These are phyloP conservation scores for Rhodophaea formosa DNA, from an alignment of 2,888 invertebrate species.

Conservation along the genomic window DNA sequence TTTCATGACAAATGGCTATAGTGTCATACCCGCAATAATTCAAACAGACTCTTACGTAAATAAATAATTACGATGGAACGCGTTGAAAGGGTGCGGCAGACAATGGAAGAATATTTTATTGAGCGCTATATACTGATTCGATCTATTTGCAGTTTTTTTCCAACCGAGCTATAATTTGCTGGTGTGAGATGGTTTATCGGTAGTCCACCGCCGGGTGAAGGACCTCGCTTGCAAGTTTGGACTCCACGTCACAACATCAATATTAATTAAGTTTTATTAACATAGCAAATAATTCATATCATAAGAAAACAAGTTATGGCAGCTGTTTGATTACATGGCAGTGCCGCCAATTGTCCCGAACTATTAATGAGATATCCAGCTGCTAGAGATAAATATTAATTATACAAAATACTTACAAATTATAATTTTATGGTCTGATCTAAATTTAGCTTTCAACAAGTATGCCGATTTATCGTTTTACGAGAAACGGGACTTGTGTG, in stretches of 20 bases:
- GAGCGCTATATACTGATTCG: neutral
- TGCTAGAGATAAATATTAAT: neutral
- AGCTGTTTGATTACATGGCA: neutral
- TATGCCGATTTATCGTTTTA: neutral
- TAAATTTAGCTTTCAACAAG: neutral
- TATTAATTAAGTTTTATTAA: neutral
- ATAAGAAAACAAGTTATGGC: neutral
- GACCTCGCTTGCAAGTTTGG: neutral
- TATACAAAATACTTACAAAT: neutral
- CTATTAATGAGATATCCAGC: neutral
- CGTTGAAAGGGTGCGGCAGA: neutral
- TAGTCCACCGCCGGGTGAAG: neutral
- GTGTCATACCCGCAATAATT: too few relatives aligned
- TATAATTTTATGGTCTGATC: neutral
- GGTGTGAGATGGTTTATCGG: neutral
- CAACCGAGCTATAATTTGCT: neutral
- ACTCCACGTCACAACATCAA: neutral
- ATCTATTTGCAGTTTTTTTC: neutral
- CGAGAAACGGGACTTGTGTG: slow-evolving; percentile 1
- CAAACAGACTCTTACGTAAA: too few relatives aligned
- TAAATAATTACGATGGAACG: neutral
- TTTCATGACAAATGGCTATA: too few relatives aligned
- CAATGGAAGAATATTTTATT: neutral
- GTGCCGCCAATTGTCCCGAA: neutral
- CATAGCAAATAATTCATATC: neutral